A percentile compares a stretch with the other conserved stretches of the same genome.
These are phyloP conservation scores for Gadopsis bispinosus DNA, from an alignment of 2,797 vertebrate species.

Conservation along the genomic window DNA sequence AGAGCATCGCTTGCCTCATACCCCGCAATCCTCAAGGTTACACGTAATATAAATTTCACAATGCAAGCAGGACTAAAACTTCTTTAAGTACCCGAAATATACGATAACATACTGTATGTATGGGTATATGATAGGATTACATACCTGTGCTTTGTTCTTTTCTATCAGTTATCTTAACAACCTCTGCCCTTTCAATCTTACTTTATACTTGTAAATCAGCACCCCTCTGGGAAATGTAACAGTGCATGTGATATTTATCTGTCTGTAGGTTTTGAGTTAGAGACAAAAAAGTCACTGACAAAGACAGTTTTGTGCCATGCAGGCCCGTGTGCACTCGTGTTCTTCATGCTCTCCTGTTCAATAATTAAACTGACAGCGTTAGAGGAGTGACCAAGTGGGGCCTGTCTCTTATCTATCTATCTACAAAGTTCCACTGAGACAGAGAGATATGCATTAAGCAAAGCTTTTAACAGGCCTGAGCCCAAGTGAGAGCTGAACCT, in stretches of 20 bases:
- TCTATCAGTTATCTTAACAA: slow-evolving; percentile 12
- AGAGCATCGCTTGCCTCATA: slow-evolving; percentile 38
- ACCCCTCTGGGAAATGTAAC: neutral
- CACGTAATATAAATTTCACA: slow-evolving; percentile 42
- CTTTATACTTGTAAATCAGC: slow-evolving; percentile 20
- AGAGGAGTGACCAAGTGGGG: slow-evolving; percentile 48
- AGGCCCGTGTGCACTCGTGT: slow-evolving; percentile 11
- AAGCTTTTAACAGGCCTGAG: slow-evolving; percentile 68
- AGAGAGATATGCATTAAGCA: slow-evolving; percentile 69
- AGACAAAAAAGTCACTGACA: slow-evolving; percentile 36
- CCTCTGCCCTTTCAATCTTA: slow-evolving; percentile 16
- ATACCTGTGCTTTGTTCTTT: slow-evolving; percentile 18
- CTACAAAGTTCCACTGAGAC: slow-evolving; percentile 60
- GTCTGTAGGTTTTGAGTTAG: neutral
- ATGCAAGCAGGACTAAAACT: slow-evolving; percentile 27
- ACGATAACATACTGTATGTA: slow-evolving; percentile 22
- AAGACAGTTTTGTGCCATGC: slow-evolving; percentile 6
- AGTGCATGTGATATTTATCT: slow-evolving; percentile 14
- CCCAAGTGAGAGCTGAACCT: slow-evolving; percentile 54
- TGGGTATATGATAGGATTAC: slow-evolving; percentile 10
- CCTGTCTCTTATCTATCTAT: slow-evolving; percentile 55
- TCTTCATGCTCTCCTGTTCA: slow-evolving; percentile 57
- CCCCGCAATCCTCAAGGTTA: slow-evolving; percentile 43
- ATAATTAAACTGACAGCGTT: slow-evolving; percentile 75
- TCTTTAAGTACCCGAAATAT: slow-evolving; percentile 17